A percentile compares a stretch with the other conserved stretches of the same genome.
Conservation (phyloP, 2,797 vertebrate genomes). For the Epinephelus coioides region DNA sequence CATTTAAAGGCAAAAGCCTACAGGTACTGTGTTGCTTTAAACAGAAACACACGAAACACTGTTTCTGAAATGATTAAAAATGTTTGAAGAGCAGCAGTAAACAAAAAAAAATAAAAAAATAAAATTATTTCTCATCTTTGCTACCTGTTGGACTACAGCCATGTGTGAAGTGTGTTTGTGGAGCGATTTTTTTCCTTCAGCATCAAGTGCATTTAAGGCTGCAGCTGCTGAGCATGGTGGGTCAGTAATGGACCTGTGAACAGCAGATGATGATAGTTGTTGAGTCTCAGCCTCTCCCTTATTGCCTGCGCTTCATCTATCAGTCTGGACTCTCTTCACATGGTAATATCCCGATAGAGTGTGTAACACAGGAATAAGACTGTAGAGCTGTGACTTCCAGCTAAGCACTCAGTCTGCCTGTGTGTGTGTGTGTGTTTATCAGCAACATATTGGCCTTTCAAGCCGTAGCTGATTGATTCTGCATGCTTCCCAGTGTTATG, state of each 20-base stretch:
- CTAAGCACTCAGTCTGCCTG: conserved; percentile 19
- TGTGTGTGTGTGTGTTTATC: conserved; percentile 68
- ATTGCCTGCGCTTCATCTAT: conserved; percentile 50
- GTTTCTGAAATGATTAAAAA: conserved; percentile 26
- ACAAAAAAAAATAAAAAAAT: conserved; percentile 7
- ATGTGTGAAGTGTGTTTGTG: conserved; percentile 30
- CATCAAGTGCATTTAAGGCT: conserved; percentile 18
- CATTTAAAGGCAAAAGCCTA: neutral
- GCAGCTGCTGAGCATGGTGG: conserved; percentile 42
- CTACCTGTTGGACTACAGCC: conserved; percentile 19
- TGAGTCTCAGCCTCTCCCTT: conserved; percentile 24
- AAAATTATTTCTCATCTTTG: neutral
- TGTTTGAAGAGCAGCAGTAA: conserved; percentile 3
- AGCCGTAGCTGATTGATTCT: conserved; percentile 85
- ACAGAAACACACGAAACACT: neutral
- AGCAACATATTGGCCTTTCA: conserved; percentile 83
- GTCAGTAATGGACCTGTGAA: conserved; percentile 42
- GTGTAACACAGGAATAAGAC: conserved; percentile 47
- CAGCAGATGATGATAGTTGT: conserved; percentile 53
- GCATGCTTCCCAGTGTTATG: conserved; percentile 71
- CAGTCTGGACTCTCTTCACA: conserved; percentile 55
- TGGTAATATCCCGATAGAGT: conserved; percentile 55
- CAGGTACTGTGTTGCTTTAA: neutral
- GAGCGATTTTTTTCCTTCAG: conserved; percentile 16
- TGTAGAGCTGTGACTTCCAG: conserved; percentile 6